phyloP scores from a whole-genome alignment of 2,113 vertebrate genomes.

The Charina bottae region DNA sequence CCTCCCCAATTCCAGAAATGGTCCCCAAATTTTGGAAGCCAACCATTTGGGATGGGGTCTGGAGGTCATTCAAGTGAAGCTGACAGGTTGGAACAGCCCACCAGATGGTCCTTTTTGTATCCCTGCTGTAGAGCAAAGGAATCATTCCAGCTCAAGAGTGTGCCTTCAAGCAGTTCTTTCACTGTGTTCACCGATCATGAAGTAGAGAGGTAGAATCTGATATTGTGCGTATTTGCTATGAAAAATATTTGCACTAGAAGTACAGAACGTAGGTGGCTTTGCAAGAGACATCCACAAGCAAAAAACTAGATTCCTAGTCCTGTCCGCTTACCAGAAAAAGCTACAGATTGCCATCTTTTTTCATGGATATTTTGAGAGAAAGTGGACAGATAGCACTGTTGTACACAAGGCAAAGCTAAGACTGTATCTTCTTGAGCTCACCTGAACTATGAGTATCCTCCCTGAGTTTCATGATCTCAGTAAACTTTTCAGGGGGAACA shows the following conservation, averaged over 20 bases:
- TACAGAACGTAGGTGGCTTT: not conserved
- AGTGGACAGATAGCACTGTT: not conserved
- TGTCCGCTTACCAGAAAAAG: not conserved
- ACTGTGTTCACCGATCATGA: no score
- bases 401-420: not conserved
- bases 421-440: slow-evolving; percentile 48
- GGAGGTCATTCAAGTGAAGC: no score
- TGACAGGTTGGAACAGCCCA: no score
- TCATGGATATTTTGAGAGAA: not conserved
- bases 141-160: not conserved
- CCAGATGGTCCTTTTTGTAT: not conserved
- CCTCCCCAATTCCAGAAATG: not conserved
- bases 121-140: not conserved
- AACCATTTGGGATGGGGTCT: not conserved
- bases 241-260: not conserved
- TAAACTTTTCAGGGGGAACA: slow-evolving; percentile 69
- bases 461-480: slow-evolving; percentile 73
- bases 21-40: not conserved
- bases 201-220: not conserved
- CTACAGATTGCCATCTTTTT: not conserved
- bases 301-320: no score
- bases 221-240: not conserved
- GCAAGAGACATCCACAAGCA: not conserved
- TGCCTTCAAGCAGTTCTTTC: not conserved
- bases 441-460: slow-evolving; percentile 76